Evolutionary conservation across 2,113 vertebrate genomes (phyloP), one percentile per base, ranked within the genome.

Genomic region (Cyprinodon variegatus): DNA sequence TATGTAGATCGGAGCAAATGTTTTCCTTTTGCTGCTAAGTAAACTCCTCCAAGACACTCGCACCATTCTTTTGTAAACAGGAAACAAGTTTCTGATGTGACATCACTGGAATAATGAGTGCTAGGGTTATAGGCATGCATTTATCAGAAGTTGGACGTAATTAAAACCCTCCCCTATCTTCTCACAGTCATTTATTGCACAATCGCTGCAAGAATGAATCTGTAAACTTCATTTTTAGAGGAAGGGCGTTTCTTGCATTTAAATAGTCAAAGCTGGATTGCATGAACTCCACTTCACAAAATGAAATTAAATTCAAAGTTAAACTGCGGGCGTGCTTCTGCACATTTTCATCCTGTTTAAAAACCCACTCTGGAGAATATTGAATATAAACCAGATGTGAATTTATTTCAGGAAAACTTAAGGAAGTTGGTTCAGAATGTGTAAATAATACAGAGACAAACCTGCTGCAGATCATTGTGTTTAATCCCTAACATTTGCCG

Each of bases 21-120:
- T 75, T 80, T 70, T 40, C 57, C 68, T 77, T 70, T 45, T 41
- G 78, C 53, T 22, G 61, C 72, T 69, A 45, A 77, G 74, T 77
- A 84, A 91, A 88, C 85, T 77, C 14, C 85, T 67, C 62, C 22
- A 78, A 81, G 70, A 61, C 46, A 59, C 43, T 46, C 67, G 74
- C 82, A 71, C 71, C 70, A 50, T 43, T 60, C 60, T 53, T 20
- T 48, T 86, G 84, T 94, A 92, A 94, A 93, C 93, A 91, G 90
- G 93, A 94, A 91, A 78, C 61, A 4, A 29, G 48, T 68, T 46
- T 60, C 61, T 57, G 29, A 50, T 70, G 45, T 50, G 20, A 29
- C 9, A 36, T 29, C 4, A 36, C 22, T 61, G 60, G 60, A 36
- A 13, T 5, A 37, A 13, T 11, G 12, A 37, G 29, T 10, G 36